Percentiles rank a stretch among this genome's conserved stretches.
Evolutionary conservation across 2,888 invertebrate species (phyloP).

Genomic region (Stenodema calcarata): DNA sequence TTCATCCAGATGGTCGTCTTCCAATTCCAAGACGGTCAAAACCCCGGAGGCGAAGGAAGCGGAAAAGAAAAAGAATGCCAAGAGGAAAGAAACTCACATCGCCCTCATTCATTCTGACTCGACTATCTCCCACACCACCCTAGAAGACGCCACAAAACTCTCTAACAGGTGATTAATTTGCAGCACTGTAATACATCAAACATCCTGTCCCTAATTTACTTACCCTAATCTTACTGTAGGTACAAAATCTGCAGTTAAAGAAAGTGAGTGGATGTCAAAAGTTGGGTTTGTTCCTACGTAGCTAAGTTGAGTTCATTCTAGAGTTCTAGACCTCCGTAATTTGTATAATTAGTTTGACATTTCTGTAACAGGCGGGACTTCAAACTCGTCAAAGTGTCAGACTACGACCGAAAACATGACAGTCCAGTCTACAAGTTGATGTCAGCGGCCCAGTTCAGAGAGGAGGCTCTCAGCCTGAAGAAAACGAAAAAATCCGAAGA

Average conservation of each 20-base stretch:
- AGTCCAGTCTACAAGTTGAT: slow-evolving; percentile 74
- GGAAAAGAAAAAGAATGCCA: neutral
- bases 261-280: too few relatives aligned
- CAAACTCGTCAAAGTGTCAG: slow-evolving; percentile 73
- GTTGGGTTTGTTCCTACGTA: too few relatives aligned
- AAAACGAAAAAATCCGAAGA: slow-evolving; percentile 64
- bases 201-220: too few relatives aligned
- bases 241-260: too few relatives aligned
- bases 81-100: slow-evolving; percentile 29
- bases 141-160: slow-evolving; percentile 74
- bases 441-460: slow-evolving; percentile 70
- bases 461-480: slow-evolving; percentile 68
- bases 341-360: too few relatives aligned
- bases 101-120: slow-evolving; percentile 32
- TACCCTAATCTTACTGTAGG: too few relatives aligned
- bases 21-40: neutral
- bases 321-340: too few relatives aligned
- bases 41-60: slow-evolving; percentile 9
- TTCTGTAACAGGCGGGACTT: slow-evolving; percentile 65
- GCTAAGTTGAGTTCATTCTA: too few relatives aligned
- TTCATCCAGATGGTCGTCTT: neutral
- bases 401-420: slow-evolving; percentile 72
- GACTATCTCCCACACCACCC: slow-evolving; percentile 59
- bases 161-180: slow-evolving; percentile 66
- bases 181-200: too few relatives aligned